phyloP scores from a whole-genome alignment of 2,113 vertebrate genomes.

The Grus americana region DNA sequence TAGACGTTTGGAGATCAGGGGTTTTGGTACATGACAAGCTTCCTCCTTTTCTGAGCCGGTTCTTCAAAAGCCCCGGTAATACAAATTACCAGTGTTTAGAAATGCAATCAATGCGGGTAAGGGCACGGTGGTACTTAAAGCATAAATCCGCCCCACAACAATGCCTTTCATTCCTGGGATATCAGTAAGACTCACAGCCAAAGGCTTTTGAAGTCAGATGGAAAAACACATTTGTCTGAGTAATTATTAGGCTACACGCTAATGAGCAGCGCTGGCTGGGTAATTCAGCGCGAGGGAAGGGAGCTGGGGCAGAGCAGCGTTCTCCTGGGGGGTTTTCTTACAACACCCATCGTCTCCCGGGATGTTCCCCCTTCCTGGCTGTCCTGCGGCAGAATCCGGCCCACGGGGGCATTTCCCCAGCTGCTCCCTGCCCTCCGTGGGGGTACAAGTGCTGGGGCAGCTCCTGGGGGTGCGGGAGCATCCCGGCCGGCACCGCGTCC shows the following conservation, averaged over 20 bases:
- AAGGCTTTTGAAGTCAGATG: neutral
- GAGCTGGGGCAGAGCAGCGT: neutral
- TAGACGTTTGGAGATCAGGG: neutral
- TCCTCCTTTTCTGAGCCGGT: neutral
- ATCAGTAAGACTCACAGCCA: neutral
- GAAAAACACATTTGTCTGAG: neutral
- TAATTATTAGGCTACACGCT: neutral
- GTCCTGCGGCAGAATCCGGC: neutral
- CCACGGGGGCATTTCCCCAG: neutral
- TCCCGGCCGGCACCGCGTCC: neutral
- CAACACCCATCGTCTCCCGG: rapidly evolving
- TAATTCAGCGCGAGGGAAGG: neutral
- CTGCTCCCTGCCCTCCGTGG: neutral
- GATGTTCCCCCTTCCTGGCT: neutral
- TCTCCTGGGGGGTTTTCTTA: neutral
- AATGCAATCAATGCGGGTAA: neutral
- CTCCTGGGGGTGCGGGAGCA: neutral
- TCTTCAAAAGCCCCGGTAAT: neutral
- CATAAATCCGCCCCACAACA: neutral
- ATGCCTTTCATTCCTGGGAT: neutral
- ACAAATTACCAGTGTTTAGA: neutral
- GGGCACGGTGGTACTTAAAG: neutral
- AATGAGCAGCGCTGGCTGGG: neutral
- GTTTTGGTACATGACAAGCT: neutral
- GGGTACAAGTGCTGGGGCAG: neutral